Base-by-base conservation (phyloP, 2,113 vertebrate genomes). In the Clarias magur region DNA sequence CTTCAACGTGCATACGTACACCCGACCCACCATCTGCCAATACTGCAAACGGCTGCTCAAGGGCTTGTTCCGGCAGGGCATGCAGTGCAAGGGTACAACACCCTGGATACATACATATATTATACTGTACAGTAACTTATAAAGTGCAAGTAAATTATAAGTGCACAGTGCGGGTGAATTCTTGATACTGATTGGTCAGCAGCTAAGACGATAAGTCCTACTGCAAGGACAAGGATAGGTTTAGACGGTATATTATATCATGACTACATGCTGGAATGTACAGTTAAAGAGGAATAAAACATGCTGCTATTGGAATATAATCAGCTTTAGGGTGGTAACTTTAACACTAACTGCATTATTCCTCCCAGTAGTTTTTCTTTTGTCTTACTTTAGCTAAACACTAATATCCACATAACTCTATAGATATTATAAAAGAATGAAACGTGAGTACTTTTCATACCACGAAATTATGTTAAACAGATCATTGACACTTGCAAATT, bases 41-140 rank as follows among this genome's bases (percentile, higher is more conserved):
- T 98, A 96, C 90, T 99, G 99, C 95, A 99, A 99, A 92, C 95
- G 98, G 7, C 92, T 99, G 81, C 95, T 99, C n/a, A 99, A 99
- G 92, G 99, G 99, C 42, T 96, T 99, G 48, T 99, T 99, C 85
- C 97, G 99, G 84, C 99, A 99, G 92, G 98, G 98, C 91, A 98
- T 99, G 98, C 98, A 99, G 90, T 99, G 98, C 88, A 99, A 98
- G 97, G 98, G 98, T 98, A 84, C 10, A 1, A n/a, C 30, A 48
- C 27, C 25, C 15, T 8, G 48, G 1, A 16, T 2, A 19, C 10
- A 73, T 23, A 59, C 67, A 34, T 42, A 34, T 21, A 53, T 0
- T n/a, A 48, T 7, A 54, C 25, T 15, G 21, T 30, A 67, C 63
- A 48, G 48, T 48, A 8, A 48, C 38, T 57, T 5, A n/a, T 38